phyloP scores from a whole-genome alignment of 2,113 vertebrate species.

The Phylloscopus whistleri region DNA sequence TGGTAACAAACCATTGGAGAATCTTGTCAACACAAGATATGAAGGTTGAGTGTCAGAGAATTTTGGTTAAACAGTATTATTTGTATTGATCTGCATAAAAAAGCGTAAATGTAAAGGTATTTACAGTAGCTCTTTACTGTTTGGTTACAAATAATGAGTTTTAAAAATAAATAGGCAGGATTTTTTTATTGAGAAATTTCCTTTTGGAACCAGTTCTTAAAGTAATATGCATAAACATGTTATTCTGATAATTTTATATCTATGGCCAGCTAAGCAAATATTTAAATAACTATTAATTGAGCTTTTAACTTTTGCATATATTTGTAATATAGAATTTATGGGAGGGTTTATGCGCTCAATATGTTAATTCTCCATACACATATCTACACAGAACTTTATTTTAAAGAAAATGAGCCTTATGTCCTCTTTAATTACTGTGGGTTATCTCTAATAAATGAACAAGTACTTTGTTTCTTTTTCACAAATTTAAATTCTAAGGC shows the following conservation, averaged over 20 bases:
- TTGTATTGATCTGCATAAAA: conserved; percentile 36
- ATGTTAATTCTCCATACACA: not conserved
- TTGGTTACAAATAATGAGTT: not conserved
- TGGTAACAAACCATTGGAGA: conserved; percentile 74
- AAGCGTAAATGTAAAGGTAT: not conserved
- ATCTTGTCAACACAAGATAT: conserved; percentile 70
- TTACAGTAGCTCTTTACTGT: conserved; percentile 16
- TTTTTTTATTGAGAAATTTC: not conserved
- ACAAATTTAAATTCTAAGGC: not conserved
- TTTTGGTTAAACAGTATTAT: conserved; percentile 59
- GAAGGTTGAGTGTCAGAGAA: conserved; percentile 61
- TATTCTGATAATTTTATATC: not conserved
- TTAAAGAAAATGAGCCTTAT: not conserved
- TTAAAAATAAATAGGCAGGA: not conserved
- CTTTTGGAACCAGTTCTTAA: not conserved
- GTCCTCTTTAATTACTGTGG: not conserved
- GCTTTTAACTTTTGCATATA: not conserved
- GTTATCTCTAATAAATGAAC: not conserved
- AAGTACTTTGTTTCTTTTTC: not conserved
- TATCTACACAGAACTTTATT: not conserved
- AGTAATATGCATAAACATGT: not conserved
- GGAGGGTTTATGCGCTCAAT: not conserved
- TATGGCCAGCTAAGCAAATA: not conserved
- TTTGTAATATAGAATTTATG: not conserved
- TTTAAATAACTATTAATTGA: not conserved